A percentile compares a stretch with the other conserved stretches of the same genome.
phyloP scores from a whole-genome alignment of 2,797 vertebrate species.

The Anabacerthia variegaticeps region DNA sequence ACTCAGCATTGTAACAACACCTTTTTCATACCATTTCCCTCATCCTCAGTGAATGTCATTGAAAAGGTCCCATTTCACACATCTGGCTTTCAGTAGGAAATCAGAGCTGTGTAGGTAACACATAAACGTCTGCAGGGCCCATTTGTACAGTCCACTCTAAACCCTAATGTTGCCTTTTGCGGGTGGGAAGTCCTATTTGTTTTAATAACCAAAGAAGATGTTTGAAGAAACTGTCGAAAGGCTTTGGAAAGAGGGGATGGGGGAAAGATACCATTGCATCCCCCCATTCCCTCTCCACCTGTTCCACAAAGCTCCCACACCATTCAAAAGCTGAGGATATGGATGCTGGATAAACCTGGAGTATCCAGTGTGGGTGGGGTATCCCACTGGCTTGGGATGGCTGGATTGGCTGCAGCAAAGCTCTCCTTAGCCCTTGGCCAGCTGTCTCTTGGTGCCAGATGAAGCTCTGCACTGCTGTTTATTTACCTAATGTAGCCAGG shows the following conservation, averaged over 20 bases:
- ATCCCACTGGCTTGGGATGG: neutral
- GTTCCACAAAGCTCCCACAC: neutral
- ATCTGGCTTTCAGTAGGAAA: neutral
- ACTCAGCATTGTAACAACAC: neutral
- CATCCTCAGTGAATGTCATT: fast-evolving
- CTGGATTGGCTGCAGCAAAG: neutral
- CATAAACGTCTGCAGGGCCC: neutral
- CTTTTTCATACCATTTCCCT: neutral
- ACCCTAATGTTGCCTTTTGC: fast-evolving
- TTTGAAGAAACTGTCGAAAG: neutral
- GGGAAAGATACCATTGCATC: neutral
- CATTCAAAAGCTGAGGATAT: neutral
- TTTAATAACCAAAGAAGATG: fast-evolving
- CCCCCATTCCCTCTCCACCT: fast-evolving
- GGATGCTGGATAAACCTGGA: neutral
- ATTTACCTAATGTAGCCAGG: neutral
- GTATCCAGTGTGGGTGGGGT: neutral
- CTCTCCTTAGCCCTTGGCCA: neutral
- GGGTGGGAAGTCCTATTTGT: neutral
- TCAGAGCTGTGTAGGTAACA: neutral
- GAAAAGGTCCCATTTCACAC: neutral
- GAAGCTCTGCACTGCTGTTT: neutral
- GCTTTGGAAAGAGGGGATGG: neutral
- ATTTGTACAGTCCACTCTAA: neutral
- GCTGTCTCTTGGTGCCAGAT: neutral